Evolutionary conservation across 2,797 vertebrate genomes (phyloP).

Genomic region (Esox lucius): DNA sequence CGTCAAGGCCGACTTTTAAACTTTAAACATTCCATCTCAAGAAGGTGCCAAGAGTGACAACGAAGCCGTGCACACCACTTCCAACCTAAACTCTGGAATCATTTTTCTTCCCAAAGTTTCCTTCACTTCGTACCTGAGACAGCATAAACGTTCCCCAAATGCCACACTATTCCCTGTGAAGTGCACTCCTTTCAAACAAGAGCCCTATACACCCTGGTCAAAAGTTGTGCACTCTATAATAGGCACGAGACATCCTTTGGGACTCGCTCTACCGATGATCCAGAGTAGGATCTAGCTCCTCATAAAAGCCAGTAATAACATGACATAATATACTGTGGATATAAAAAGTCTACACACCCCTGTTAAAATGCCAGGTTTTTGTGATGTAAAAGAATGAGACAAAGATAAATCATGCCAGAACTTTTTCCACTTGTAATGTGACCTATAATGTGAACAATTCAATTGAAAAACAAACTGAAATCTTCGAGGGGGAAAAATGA

Average conservation of each 20-base stretch:
- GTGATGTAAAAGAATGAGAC: too few relatives aligned
- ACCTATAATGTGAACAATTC: too few relatives aligned
- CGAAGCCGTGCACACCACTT: too few relatives aligned
- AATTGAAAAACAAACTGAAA: too few relatives aligned
- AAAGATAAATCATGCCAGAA: too few relatives aligned
- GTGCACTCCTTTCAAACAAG: not conserved
- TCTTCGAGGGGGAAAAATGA: too few relatives aligned
- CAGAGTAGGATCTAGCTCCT: not conserved
- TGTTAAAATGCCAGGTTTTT: too few relatives aligned
- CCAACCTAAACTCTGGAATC: too few relatives aligned
- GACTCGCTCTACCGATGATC: not conserved
- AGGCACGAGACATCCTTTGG: not conserved
- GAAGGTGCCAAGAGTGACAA: conserved; percentile 1
- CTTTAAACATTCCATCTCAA: not conserved
- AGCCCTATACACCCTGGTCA: not conserved
- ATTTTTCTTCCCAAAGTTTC: not conserved
- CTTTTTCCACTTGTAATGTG: too few relatives aligned
- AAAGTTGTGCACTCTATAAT: not conserved
- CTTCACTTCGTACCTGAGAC: not conserved
- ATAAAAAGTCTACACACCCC: too few relatives aligned
- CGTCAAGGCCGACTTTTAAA: not conserved
- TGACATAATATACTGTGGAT: too few relatives aligned
- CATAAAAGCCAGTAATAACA: conserved; percentile 6
- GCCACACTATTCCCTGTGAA: not conserved
- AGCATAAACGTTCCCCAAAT: not conserved